A percentile compares a stretch with the other conserved stretches of the same genome.
Evolutionary conservation across 1,140 invertebrate species (phyloP).

Genomic region (Listronotus oregonensis): DNA sequence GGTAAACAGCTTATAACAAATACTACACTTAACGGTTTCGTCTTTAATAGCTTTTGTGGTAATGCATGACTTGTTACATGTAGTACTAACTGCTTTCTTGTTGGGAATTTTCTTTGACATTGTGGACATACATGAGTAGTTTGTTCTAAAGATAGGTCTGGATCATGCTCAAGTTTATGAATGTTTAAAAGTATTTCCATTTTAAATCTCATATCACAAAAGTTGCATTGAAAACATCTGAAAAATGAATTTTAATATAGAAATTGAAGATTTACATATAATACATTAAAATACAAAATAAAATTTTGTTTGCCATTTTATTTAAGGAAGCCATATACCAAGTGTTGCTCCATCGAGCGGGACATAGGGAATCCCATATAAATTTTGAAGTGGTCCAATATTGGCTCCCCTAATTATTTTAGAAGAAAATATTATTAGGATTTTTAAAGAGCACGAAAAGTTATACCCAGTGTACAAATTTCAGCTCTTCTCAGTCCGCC

Average conservation of each 20-base stretch:
- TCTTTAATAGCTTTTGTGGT: conserved; percentile 31
- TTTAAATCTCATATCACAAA: conserved; percentile 40
- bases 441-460: too few relatives aligned
- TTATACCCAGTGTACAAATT: too few relatives aligned
- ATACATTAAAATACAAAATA: too few relatives aligned
- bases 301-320: too few relatives aligned
- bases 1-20: conserved; percentile 72
- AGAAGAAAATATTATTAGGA: too few relatives aligned
- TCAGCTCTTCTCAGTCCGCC: too few relatives aligned
- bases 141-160: conserved; percentile 41
- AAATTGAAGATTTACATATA: too few relatives aligned
- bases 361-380: too few relatives aligned
- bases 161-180: conserved; percentile 43
- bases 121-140: conserved; percentile 44
- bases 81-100: conserved; percentile 42
- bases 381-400: too few relatives aligned
- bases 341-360: too few relatives aligned
- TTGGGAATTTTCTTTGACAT: conserved; percentile 46
- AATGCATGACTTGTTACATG: conserved; percentile 43
- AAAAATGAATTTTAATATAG: conserved; percentile 4
- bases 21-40: conserved; percentile 58
- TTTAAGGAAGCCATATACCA: too few relatives aligned
- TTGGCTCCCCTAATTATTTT: too few relatives aligned
- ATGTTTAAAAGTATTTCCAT: conserved; percentile 43
- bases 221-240: conserved; percentile 43